A percentile compares a stretch with the other conserved stretches of the same genome.
These are phyloP conservation scores for Podabrus alpinus DNA, from an alignment of 2,888 invertebrate species.

Conservation along the genomic window DNA sequence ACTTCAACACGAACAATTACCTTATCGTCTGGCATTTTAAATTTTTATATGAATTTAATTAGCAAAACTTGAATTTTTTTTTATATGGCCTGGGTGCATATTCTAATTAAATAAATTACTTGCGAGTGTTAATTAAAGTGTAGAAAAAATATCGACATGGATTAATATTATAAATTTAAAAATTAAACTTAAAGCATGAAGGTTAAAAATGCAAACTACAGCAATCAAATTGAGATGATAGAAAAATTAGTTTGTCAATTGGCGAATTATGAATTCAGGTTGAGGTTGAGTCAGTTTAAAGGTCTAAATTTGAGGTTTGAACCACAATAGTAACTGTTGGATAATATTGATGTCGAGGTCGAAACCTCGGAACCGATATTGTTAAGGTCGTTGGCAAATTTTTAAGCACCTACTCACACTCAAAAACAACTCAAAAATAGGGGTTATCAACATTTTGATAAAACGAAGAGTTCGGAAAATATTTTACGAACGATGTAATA, in stretches of 20 bases:
- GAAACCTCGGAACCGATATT: neutral
- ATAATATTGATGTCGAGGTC: neutral
- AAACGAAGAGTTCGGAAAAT: neutral
- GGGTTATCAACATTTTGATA: neutral
- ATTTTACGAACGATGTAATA: neutral
- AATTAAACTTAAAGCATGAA: neutral
- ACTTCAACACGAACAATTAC: neutral
- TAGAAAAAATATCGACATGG: neutral
- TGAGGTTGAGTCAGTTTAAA: neutral
- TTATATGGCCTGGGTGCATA: neutral
- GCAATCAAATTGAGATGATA: neutral
- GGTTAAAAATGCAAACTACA: neutral
- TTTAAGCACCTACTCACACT: neutral
- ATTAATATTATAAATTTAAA: neutral
- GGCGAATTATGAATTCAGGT: neutral
- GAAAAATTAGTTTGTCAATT: neutral
- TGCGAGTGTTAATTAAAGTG: neutral
- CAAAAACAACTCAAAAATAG: neutral
- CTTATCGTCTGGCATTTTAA: neutral
- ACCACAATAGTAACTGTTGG: neutral
- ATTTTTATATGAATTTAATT: neutral
- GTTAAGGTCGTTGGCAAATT: neutral
- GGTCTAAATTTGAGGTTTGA: neutral
- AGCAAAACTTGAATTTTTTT: neutral
- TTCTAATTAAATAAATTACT: neutral